A percentile compares a stretch with the other conserved stretches of the same genome.
phyloP scores from a whole-genome alignment of 2,888 invertebrate species.

The Salticus scenicus region DNA sequence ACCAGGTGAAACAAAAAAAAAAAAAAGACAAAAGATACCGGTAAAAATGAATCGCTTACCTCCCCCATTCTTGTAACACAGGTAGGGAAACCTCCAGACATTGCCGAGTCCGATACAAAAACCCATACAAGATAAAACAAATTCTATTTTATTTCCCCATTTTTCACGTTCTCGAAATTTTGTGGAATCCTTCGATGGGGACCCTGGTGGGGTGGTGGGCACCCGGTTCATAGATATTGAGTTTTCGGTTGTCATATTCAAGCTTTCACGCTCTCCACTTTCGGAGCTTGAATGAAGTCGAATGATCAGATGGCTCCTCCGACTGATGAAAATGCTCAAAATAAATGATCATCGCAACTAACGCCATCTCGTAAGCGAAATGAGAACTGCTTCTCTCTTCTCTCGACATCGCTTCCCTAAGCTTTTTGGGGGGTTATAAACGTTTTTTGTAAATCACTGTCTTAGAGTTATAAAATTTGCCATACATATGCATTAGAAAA shows the following conservation, averaged over 20 bases:
- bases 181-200: conserved; percentile 46
- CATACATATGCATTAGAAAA: too few species aligned
- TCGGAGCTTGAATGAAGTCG: background rate
- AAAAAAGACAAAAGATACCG: too few species aligned
- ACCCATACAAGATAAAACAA: conserved; percentile 72
- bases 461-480: too few species aligned
- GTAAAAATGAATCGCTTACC: conserved; percentile 70
- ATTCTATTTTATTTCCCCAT: conserved; percentile 72
- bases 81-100: conserved; percentile 72
- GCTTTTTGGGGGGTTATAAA: too few species aligned
- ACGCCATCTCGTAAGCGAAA: background rate
- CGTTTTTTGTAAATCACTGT: too few species aligned
- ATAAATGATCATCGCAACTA: conserved; percentile 1
- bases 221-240: conserved; percentile 28
- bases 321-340: conserved; percentile 15
- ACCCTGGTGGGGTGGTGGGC: conserved; percentile 51
- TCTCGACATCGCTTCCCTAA: too few species aligned
- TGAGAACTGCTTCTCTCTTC: too few species aligned
- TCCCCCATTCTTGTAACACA: conserved; percentile 72
- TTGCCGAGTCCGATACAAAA: conserved; percentile 72
- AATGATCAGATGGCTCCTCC: background rate
- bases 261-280: background rate
- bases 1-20: too few species aligned
- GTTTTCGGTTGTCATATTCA: conserved; percentile 38
- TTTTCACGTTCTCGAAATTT: conserved; percentile 71